A percentile compares a stretch with the other conserved stretches of the same genome.
phyloP scores from a whole-genome alignment of 1,140 invertebrate species.

The Drosophila tani region DNA sequence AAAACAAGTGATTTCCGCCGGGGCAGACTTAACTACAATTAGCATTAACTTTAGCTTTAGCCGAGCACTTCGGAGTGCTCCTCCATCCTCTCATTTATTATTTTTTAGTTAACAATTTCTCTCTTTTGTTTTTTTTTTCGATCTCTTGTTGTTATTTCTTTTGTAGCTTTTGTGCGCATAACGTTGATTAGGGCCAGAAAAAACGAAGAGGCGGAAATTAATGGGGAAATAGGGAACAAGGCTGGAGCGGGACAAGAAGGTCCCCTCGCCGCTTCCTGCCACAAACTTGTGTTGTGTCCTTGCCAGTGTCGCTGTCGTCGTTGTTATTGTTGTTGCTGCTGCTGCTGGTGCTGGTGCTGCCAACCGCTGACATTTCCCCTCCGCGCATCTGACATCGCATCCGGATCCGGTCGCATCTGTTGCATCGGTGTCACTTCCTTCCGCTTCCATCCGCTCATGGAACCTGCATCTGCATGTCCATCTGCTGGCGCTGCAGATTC shows the following conservation, averaged over 20 bases:
- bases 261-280: constrained; percentile 41
- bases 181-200: constrained; percentile 49
- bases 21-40: constrained; percentile 46
- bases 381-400: constrained; percentile 37
- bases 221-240: constrained; percentile 1
- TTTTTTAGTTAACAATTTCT: constrained; percentile 60
- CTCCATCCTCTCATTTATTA: constrained; percentile 13
- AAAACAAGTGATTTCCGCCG: constrained; percentile 56
- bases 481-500: constrained; percentile 66
- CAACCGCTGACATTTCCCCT: constrained; percentile 47
- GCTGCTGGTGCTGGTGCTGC: constrained; percentile 14
- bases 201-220: constrained; percentile 1
- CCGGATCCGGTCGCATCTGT: constrained; percentile 51
- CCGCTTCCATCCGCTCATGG: constrained; percentile 36
- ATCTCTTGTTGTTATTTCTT: constrained; percentile 29
- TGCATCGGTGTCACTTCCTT: constrained; percentile 40
- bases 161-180: constrained; percentile 70
- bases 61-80: constrained; percentile 61
- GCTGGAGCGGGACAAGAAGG: constrained; percentile 7
- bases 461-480: constrained; percentile 57
- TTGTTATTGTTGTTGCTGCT: not conserved
- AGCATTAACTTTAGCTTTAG: constrained; percentile 39
- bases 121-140: constrained; percentile 48
- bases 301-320: constrained; percentile 5
- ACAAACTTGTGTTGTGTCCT: constrained; percentile 38